These are phyloP conservation scores for Hippoglossus stenolepis DNA, from an alignment of 2,113 vertebrate genomes.

Conservation along the genomic window DNA sequence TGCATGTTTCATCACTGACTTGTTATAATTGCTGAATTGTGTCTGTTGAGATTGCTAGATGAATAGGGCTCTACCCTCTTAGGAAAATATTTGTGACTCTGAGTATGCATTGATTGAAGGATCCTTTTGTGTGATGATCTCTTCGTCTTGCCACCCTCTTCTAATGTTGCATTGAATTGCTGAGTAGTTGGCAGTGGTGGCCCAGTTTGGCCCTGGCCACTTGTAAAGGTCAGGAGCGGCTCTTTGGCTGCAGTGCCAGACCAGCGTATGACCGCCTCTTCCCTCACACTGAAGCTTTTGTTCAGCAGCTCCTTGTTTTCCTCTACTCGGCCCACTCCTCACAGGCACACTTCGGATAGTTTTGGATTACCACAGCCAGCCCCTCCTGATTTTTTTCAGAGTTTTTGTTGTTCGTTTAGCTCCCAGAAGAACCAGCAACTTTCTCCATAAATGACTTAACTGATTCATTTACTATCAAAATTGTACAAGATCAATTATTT, in stretches of 20 bases:
- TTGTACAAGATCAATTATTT: too few relatives aligned
- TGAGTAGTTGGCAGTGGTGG: slow-evolving; percentile 44
- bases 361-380: slow-evolving; percentile 20
- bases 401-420: background rate
- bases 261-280: slow-evolving; percentile 30
- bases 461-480: background rate
- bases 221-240: slow-evolving; percentile 71
- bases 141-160: slow-evolving; percentile 15
- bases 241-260: slow-evolving; percentile 49
- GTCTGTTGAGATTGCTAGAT: slow-evolving; percentile 30
- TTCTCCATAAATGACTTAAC: background rate
- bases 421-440: background rate
- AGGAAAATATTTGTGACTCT: slow-evolving; percentile 67
- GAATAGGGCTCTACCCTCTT: slow-evolving; percentile 47
- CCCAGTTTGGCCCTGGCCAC: slow-evolving; percentile 26
- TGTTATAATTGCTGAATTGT: slow-evolving; percentile 17
- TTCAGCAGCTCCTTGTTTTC: slow-evolving; percentile 41
- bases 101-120: slow-evolving; percentile 30
- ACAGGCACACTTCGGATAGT: slow-evolving; percentile 15
- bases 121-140: slow-evolving; percentile 58
- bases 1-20: slow-evolving; percentile 24
- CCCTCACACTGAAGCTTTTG: slow-evolving; percentile 68
- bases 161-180: slow-evolving; percentile 12
- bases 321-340: slow-evolving; percentile 19
- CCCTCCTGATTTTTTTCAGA: background rate